These are phyloP conservation scores for Oscheius sp. DNA, from an alignment of 2,888 invertebrate species.

Conservation along the genomic window DNA sequence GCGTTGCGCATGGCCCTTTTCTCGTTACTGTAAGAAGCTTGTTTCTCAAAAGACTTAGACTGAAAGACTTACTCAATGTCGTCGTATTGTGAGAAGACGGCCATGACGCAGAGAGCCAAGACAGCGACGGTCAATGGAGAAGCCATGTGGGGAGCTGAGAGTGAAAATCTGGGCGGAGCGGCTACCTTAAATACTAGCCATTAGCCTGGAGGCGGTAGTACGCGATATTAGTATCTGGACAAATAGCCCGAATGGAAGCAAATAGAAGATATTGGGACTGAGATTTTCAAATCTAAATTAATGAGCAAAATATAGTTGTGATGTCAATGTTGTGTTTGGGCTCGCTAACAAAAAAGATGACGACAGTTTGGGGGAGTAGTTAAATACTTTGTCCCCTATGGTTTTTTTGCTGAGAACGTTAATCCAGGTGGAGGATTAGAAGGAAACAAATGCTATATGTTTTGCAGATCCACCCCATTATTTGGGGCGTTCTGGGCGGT, in stretches of 20 bases:
- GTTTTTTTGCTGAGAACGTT: background rate
- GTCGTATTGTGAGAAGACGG: conserved; percentile 37
- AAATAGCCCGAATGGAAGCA: conserved; percentile 24
- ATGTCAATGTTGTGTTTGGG: conserved; percentile 3
- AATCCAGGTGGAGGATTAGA: background rate
- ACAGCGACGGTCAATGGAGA: conserved; percentile 32
- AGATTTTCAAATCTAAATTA: conserved; percentile 13
- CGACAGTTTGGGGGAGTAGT: background rate
- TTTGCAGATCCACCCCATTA: no score
- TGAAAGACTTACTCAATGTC: conserved; percentile 27
- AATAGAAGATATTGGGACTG: conserved; percentile 13
- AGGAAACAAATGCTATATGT: background rate
- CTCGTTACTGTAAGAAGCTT: conserved; percentile 42
- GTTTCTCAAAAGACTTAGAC: background rate
- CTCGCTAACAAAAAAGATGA: background rate
- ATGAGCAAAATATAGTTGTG: conserved; percentile 18
- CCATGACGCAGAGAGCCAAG: conserved; percentile 33
- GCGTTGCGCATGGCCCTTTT: conserved; percentile 64
- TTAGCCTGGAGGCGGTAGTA: conserved; percentile 20
- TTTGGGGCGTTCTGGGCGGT: no score
- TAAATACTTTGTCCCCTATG: background rate
- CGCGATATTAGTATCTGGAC: conserved; percentile 19
- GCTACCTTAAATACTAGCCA: conserved; percentile 20
- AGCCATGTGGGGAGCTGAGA: conserved; percentile 24
- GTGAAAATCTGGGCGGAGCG: background rate